These are phyloP conservation scores for Tyria jacobaeae DNA, from an alignment of 2,888 invertebrate species.

Conservation along the genomic window DNA sequence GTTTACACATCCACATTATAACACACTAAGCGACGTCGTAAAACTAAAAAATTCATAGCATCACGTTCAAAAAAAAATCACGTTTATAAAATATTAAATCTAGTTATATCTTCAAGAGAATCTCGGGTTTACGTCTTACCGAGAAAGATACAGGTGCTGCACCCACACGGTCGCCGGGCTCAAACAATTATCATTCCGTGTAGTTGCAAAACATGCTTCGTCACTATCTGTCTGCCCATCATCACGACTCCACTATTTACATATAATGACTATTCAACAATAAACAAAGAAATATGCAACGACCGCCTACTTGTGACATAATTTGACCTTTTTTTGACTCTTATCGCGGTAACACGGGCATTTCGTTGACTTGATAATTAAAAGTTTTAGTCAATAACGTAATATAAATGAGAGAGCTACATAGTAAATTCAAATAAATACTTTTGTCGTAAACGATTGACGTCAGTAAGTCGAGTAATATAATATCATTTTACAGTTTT, in stretches of 20 bases:
- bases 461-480: background rate
- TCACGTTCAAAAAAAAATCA: conserved; percentile 76
- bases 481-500: background rate
- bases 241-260: conserved; percentile 85
- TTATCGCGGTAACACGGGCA: conserved; percentile 55
- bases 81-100: conserved; percentile 85
- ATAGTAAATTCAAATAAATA: background rate
- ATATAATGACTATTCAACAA: conserved; percentile 85
- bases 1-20: conserved; percentile 4
- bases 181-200: conserved; percentile 82
- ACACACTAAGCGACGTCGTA: conserved; percentile 19
- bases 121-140: conserved; percentile 65
- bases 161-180: conserved; percentile 64
- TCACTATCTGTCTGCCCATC: conserved; percentile 83
- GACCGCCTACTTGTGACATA: conserved; percentile 66
- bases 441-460: background rate
- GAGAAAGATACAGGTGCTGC: conserved; percentile 77
- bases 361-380: no score
- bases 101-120: conserved; percentile 70
- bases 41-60: conserved; percentile 67
- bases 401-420: background rate
- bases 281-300: conserved; percentile 78
- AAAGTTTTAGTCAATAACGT: conserved; percentile 5
- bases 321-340: conserved; percentile 44
- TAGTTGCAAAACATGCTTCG: conserved; percentile 83